These are phyloP conservation scores for Diplosoma virens DNA, from an alignment of 23 tunicate genomes.

Conservation along the genomic window DNA sequence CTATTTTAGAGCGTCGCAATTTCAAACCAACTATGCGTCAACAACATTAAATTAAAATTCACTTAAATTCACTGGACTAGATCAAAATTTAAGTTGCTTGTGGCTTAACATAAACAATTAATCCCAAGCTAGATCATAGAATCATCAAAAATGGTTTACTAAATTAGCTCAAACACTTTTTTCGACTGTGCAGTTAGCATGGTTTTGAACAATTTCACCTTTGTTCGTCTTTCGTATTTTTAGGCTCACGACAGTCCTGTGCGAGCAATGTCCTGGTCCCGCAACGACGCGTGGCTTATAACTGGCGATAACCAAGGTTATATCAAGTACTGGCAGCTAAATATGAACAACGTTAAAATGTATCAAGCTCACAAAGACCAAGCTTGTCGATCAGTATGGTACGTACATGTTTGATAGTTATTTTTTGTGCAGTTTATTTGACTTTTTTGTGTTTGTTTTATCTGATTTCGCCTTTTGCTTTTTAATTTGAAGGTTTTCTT, in stretches of 20 bases:
- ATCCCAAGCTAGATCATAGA: too few species aligned
- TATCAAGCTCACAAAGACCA: constrained; percentile 99
- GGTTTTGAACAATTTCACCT: neutral
- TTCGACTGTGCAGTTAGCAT: neutral
- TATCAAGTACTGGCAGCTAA: constrained; percentile 98
- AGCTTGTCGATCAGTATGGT: constrained; percentile 94
- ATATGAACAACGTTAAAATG: constrained; percentile 98
- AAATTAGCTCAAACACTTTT: neutral
- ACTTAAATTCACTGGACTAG: too few species aligned
- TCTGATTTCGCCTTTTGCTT: neutral
- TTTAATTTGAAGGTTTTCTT: neutral
- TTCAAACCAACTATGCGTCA: too few species aligned
- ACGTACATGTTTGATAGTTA: neutral
- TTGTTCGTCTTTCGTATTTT: neutral
- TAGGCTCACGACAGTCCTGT: constrained; percentile 98
- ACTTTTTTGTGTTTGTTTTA: neutral
- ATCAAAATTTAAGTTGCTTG: too few species aligned
- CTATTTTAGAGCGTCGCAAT: too few species aligned
- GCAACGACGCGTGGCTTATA: constrained; percentile 87
- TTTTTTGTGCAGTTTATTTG: too few species aligned
- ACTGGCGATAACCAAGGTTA: constrained; percentile 98
- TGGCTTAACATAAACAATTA: too few species aligned
- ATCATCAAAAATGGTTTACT: too few species aligned
- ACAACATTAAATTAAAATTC: too few species aligned
- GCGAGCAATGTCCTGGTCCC: constrained; percentile 98